These are phyloP conservation scores for Muntiacus muntjak DNA, from an alignment of 2,113 vertebrate genomes.

Conservation along the genomic window DNA sequence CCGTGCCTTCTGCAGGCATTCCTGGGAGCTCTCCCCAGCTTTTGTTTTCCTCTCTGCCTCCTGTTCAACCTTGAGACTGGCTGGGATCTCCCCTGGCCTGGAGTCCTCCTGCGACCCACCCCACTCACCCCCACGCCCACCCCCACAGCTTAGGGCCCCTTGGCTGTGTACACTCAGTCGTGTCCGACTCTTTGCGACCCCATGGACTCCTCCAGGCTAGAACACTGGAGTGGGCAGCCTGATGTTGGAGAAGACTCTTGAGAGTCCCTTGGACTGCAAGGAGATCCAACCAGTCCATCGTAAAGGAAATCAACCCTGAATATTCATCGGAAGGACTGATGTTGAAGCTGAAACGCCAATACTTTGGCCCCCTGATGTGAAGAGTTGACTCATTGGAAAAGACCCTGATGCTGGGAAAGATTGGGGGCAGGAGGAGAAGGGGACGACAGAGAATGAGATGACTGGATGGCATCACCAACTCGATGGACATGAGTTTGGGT, in stretches of 20 bases:
- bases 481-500: background rate
- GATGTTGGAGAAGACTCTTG: background rate
- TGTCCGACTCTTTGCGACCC: background rate
- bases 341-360: background rate
- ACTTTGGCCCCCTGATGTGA: background rate
- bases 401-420: background rate
- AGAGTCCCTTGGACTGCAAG: background rate
- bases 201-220: background rate
- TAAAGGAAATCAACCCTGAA: background rate
- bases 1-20: background rate
- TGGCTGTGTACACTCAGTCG: background rate
- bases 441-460: background rate
- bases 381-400: background rate
- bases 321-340: background rate
- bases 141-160: background rate
- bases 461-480: background rate
- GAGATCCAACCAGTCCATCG: background rate
- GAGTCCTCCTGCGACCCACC: background rate
- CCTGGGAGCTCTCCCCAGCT: background rate
- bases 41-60: background rate
- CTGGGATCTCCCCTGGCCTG: background rate
- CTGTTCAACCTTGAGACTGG: background rate
- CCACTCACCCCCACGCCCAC: accelerated
- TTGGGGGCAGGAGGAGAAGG: accelerated
- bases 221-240: background rate